Base-by-base conservation (phyloP, 2,888 invertebrate species). In the Lithophane ornitopus region DNA sequence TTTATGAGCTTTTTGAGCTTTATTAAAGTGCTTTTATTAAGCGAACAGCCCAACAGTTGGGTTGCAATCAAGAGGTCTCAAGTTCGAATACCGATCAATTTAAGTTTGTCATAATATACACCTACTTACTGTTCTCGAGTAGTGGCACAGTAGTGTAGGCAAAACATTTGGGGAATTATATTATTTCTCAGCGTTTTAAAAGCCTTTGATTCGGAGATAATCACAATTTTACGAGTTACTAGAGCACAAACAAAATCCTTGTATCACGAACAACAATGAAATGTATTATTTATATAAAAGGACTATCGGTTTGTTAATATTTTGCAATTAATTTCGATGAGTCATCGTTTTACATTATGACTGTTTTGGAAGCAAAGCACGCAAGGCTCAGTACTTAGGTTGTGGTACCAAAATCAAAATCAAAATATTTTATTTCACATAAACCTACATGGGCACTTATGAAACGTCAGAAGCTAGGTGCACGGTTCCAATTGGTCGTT, bases 161-260 rank as follows among this genome's bases (percentile, higher is more conserved):
- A 69, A 69, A 12, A 19, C 3, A 22, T 52, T 14, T 52, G 0
- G 9, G 8, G 12, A 69, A 19, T 41, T 0, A 7, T 11, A 19
- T 19, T 67, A 52, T 67, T 0, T 34, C 6, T 34, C 34, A 34
- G 34, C 34, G 34, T 34, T 34, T 34, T 34, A 34, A 34, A 34
- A 34, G 6, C 26, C 52, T 69, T 61, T 28, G 16, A 63, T 79
- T 49, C 11, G 8, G 26, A 49, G n/a, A 49, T 63, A 56, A 78
- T 44, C 4, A 16, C 2, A 28, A 44, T 52, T 61, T 61, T 11
- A 34, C 39, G 11, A 75, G 11, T 75, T 81, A 69, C 14, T 75
- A 79, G 81, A 79, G 76, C 79, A 26, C 46, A 80, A 67, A 65
- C 34, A 39, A 44, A 54, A 65, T 68, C 75, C 75, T 81, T 79